These are phyloP conservation scores for Alligator mississippiensis DNA, from an alignment of 2,113 vertebrate genomes.

Conservation along the genomic window DNA sequence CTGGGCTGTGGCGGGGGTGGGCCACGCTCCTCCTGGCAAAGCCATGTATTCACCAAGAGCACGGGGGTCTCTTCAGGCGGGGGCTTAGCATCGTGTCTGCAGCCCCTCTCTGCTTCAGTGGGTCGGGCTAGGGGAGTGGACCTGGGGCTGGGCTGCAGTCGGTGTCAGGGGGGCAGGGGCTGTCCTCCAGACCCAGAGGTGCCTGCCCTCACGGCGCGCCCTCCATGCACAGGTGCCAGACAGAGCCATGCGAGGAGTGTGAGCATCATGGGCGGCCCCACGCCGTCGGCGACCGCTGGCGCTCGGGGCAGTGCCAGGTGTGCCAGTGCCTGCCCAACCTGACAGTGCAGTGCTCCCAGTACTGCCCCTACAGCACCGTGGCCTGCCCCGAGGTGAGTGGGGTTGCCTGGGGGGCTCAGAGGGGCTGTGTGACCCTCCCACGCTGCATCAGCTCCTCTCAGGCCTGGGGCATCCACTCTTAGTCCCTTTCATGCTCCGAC, in stretches of 20 bases:
- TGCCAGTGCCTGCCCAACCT: slow-evolving; percentile 85
- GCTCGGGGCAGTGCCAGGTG: slow-evolving; percentile 78
- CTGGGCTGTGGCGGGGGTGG: not conserved
- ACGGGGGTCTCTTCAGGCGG: not conserved
- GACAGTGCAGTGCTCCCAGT: slow-evolving; percentile 79
- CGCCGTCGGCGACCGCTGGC: slow-evolving; percentile 84
- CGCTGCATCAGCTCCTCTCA: not conserved
- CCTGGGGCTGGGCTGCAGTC: not conserved
- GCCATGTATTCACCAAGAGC: no score
- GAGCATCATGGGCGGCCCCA: slow-evolving; percentile 76
- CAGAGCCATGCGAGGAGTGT: slow-evolving; percentile 83
- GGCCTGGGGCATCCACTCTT: not conserved
- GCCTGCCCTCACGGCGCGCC: not conserved
- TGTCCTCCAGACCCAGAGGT: no score
- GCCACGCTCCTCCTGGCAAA: no score
- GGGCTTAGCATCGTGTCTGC: no score
- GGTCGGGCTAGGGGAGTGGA: accelerated
- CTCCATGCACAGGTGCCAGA: slow-evolving; percentile 81
- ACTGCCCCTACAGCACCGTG: slow-evolving; percentile 76
- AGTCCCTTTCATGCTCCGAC: no score
- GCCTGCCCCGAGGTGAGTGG: slow-evolving; percentile 86
- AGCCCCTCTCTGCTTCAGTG: no score
- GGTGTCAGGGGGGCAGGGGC: not conserved
- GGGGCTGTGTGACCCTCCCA: not conserved
- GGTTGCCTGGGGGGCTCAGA: no score